Conservation (phyloP, 2,797 vertebrate species). For the Choloepus didactylus region DNA sequence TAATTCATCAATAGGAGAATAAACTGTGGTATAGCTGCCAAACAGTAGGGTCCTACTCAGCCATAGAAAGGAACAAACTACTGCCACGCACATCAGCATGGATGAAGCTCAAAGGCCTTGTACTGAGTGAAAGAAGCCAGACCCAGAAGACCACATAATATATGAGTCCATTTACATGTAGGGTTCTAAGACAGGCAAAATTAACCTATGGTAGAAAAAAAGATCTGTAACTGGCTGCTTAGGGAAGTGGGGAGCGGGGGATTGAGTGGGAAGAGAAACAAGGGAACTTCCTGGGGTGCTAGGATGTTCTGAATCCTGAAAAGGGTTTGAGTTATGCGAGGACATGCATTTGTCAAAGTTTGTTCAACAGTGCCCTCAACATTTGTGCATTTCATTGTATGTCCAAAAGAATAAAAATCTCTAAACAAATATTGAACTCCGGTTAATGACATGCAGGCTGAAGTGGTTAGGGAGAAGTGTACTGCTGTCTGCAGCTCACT, state of each 20-base stretch:
- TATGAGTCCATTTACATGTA: not conserved
- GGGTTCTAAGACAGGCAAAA: conserved; percentile 8
- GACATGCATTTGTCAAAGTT: not conserved
- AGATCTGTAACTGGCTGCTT: not conserved
- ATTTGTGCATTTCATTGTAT: not conserved
- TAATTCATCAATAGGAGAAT: not conserved
- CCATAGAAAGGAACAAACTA: not conserved
- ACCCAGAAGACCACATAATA: too few relatives aligned
- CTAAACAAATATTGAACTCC: not conserved
- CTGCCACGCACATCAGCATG: too few relatives aligned
- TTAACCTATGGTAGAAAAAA: not conserved
- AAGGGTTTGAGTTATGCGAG: not conserved
- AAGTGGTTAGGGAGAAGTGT: not conserved
- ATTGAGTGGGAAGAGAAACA: not conserved
- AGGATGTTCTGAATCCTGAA: not conserved
- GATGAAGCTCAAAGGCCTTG: not conserved
- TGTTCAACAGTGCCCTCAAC: not conserved
- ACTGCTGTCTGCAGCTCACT: not conserved
- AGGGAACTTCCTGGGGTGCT: not conserved
- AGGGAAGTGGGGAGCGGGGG: not conserved
- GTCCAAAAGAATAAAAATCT: not conserved
- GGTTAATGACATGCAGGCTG: not conserved
- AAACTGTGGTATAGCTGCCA: not conserved
- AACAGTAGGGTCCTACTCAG: not conserved
- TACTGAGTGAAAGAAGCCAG: not conserved